Percentiles rank a stretch among this genome's conserved stretches.
Conservation (phyloP, 1,140 invertebrate genomes). For the Dreissena rostriformis region DNA sequence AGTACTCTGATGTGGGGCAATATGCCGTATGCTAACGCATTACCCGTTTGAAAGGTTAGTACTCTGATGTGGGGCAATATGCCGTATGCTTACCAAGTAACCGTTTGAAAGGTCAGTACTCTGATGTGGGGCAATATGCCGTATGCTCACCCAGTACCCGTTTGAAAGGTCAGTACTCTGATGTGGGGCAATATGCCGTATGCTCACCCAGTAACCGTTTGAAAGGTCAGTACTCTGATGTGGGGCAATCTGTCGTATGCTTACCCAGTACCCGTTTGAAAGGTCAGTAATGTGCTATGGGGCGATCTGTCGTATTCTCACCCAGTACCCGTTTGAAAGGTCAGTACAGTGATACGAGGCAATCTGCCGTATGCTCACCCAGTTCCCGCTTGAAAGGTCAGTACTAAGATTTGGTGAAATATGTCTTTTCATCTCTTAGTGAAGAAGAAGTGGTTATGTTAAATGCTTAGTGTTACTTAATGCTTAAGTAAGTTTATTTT, state of each 20-base stretch:
- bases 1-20: too few relatives aligned
- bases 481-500: too few relatives aligned
- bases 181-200: too few relatives aligned
- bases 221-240: background rate
- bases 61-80: too few relatives aligned
- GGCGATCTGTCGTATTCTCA: background rate
- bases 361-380: too few relatives aligned
- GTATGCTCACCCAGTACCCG: background rate
- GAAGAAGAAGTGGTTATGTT: too few relatives aligned
- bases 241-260: background rate
- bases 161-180: background rate
- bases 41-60: constrained; percentile 40
- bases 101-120: constrained; percentile 33
- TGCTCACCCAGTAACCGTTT: background rate
- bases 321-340: background rate
- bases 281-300: background rate
- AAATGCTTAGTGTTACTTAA: too few relatives aligned
- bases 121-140: too few relatives aligned
- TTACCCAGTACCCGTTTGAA: background rate
- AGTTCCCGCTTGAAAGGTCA: too few relatives aligned
- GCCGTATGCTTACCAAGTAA: constrained; percentile 14
- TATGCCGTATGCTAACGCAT: constrained; percentile 21
- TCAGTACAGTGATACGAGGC: too few relatives aligned
- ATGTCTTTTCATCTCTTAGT: too few relatives aligned
- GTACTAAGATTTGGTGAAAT: too few relatives aligned